Evolutionary conservation across 2,113 vertebrate genomes (phyloP).

Genomic region (Eolophus roseicapilla): DNA sequence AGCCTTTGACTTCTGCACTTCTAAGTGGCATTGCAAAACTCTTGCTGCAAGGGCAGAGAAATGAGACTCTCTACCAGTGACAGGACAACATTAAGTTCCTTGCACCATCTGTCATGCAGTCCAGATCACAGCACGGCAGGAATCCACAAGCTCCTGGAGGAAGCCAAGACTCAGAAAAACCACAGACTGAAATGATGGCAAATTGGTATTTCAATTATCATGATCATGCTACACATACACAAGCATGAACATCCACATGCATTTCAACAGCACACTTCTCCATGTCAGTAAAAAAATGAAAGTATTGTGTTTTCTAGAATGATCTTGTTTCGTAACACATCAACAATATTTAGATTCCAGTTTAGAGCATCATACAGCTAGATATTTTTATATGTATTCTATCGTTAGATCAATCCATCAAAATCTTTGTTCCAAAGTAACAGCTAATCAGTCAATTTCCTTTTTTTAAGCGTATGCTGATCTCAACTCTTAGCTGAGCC

Average conservation of each 20-base stretch:
- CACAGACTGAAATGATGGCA: neutral
- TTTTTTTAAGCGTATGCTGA: accelerated
- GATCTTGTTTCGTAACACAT: neutral
- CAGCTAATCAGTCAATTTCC: neutral
- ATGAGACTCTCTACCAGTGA: neutral
- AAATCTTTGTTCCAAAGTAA: neutral
- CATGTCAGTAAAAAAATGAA: neutral
- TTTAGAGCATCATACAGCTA: neutral
- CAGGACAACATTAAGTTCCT: neutral
- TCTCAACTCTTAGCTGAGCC: neutral
- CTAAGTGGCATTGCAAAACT: neutral
- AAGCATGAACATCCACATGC: neutral
- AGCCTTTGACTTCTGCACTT: neutral
- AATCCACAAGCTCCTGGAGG: neutral
- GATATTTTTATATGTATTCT: neutral
- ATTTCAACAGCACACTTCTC: neutral
- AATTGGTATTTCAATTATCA: neutral
- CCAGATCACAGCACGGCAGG: neutral
- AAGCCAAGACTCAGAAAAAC: neutral
- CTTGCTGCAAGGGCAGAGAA: neutral
- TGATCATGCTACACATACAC: neutral
- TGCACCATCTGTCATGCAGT: neutral
- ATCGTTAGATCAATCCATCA: neutral
- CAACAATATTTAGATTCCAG: neutral
- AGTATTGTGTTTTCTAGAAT: neutral